These are phyloP conservation scores for Coryphaenoides rupestris DNA, from an alignment of 2,113 vertebrate species.

Conservation along the genomic window DNA sequence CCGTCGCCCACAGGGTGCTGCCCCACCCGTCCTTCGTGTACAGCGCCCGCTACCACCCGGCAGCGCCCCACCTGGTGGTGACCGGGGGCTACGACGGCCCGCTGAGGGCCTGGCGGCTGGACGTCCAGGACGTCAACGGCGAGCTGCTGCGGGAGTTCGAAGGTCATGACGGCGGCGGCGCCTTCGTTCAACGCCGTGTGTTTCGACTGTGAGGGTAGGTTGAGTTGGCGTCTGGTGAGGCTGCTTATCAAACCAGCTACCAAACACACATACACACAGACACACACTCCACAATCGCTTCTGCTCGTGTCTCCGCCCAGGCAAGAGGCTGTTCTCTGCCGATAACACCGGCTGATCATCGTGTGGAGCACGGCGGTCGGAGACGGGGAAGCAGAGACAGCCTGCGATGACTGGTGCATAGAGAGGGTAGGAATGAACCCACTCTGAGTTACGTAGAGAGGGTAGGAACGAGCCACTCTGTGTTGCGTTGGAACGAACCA, in stretches of 20 bases:
- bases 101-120: constrained; percentile 86
- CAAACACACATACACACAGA: too few species aligned
- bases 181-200: constrained; percentile 92
- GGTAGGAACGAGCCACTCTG: too few species aligned
- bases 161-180: constrained; percentile 81
- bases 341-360: constrained; percentile 83
- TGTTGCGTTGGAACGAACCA: too few species aligned
- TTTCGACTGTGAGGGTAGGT: constrained; percentile 89
- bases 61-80: constrained; percentile 76
- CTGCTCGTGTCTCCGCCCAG: constrained; percentile 58
- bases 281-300: too few species aligned
- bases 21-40: constrained; percentile 95
- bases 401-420: constrained; percentile 77
- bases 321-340: constrained; percentile 91
- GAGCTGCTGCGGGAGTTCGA: constrained; percentile 89
- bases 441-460: too few species aligned
- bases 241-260: too few species aligned
- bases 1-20: constrained; percentile 82
- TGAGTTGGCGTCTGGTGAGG: too few species aligned
- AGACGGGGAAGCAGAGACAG: constrained; percentile 52
- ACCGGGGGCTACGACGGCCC: constrained; percentile 89
- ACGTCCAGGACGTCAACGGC: constrained; percentile 78
- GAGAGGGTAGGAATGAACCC: constrained; percentile 75
- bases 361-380: constrained; percentile 81
- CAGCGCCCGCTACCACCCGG: constrained; percentile 89